Evolutionary conservation across 2,797 vertebrate genomes (phyloP), one percentile per base, ranked within the genome.

Genomic region (Emydoidea blandingii): DNA sequence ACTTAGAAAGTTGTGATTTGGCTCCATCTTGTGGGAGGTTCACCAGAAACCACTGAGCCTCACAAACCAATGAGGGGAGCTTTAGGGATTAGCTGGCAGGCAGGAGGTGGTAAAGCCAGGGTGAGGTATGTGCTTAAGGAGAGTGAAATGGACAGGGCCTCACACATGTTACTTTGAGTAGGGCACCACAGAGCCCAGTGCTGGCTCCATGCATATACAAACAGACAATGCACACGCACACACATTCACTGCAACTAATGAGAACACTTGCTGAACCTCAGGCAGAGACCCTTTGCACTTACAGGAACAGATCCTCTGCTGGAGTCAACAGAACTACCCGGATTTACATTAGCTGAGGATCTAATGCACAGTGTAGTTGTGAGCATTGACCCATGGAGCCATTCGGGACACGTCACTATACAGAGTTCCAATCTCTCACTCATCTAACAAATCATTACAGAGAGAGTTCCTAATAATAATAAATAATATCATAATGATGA

Each of bases 381-480:
- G 41, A 87, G 68, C 50, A 37, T 8, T 0, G 74, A 27, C 25
- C 27, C 12, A 29, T 15, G 14, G 25, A 49, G 74, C 41, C 9
- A 68, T 11, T 37, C 21, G 5, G 37, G 65, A 68, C 65, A n/a
- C 5, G 9, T 68, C 65, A 37, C 19, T 68, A 68, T 68, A 37
- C 19, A 37, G 65, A 23, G n/a, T 8, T 68, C 65, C 80, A 41
- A 62, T 76, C 56, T 91, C 44, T 79, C 56, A 56, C 87, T 86
- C 91, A 91, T 80, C 81, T 65, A 44, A 86, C 31, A 53, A 72
- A 49, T 7, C 0, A 0, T 0, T 0, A 68, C 65, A 93, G 49
- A 82, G 56, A 88, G 59, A 76, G 85, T 92, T 94, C 49, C 89
- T 94, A 91, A 96, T 86, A 74, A 57, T 31, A 50, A 68, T 65